Percentiles rank a stretch among this genome's conserved stretches.
Evolutionary conservation across 2,888 invertebrate species (phyloP).

Genomic region (Vannuccia rotundouncinata): DNA sequence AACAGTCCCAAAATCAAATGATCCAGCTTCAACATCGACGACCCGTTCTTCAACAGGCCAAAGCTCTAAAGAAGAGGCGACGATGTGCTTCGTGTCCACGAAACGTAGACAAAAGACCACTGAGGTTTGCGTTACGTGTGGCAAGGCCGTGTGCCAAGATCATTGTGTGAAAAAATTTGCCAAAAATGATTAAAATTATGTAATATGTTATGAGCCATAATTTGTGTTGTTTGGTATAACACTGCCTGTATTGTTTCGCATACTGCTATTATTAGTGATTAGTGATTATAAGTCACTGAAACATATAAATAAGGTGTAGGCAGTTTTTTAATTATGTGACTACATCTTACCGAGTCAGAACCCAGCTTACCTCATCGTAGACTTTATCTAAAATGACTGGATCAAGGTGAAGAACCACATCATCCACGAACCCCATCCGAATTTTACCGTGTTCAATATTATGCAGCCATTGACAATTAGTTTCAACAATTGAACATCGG

Average conservation of each 20-base stretch:
- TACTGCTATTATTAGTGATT: slow-evolving; percentile 19
- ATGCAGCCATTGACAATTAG: slow-evolving; percentile 7
- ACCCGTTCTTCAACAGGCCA: too few relatives aligned
- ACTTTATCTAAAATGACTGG: slow-evolving; percentile 7
- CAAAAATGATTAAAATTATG: background rate
- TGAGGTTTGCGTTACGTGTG: too few relatives aligned
- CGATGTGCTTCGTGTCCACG: too few relatives aligned
- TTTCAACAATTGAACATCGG: slow-evolving; percentile 16
- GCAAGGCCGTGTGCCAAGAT: too few relatives aligned
- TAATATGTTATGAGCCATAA: slow-evolving; percentile 9
- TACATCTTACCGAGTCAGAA: slow-evolving; percentile 6
- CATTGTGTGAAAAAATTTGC: too few relatives aligned
- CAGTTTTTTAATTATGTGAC: background rate
- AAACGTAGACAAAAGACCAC: too few relatives aligned
- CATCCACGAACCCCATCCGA: slow-evolving; percentile 5
- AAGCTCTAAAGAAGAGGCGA: too few relatives aligned
- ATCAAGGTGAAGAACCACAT: slow-evolving; percentile 10
- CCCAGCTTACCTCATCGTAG: background rate
- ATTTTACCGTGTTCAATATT: too few relatives aligned
- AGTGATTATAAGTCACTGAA: slow-evolving; percentile 19
- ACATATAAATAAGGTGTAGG: slow-evolving; percentile 18
- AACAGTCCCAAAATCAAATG: too few relatives aligned
- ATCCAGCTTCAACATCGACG: too few relatives aligned
- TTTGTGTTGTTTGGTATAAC: slow-evolving; percentile 10
- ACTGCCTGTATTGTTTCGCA: slow-evolving; percentile 11